Evolutionary conservation across 2,797 vertebrate species (phyloP).

Genomic region (Mormyrops attenuatus): DNA sequence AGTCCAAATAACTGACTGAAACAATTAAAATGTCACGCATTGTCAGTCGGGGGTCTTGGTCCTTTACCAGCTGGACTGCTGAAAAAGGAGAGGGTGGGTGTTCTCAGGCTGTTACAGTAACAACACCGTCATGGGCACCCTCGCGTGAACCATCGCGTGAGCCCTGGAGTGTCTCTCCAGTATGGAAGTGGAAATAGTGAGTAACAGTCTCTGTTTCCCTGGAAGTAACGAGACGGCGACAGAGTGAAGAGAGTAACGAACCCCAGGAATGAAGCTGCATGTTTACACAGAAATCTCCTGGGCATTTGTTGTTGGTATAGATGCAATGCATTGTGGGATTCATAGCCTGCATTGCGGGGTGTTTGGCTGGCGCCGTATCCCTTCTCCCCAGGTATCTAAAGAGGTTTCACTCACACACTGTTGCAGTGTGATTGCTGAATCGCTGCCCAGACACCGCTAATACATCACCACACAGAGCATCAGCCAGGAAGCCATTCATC

Average conservation of each 20-base stretch:
- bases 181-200: slow-evolving; percentile 13
- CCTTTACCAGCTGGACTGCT: slow-evolving; percentile 32
- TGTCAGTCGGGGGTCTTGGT: slow-evolving; percentile 32
- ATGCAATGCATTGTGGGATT: background rate
- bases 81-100: slow-evolving; percentile 30
- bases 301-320: background rate
- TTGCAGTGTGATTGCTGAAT: background rate
- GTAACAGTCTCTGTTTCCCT: slow-evolving; percentile 7
- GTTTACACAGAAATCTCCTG: background rate
- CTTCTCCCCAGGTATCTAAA: background rate
- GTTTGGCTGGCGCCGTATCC: background rate
- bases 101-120: background rate
- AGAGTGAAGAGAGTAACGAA: background rate
- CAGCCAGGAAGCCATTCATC: background rate
- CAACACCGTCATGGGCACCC: background rate
- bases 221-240: background rate
- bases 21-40: slow-evolving; percentile 42
- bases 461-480: background rate
- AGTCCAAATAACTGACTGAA: slow-evolving; percentile 43
- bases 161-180: background rate
- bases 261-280: background rate
- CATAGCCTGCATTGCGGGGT: background rate
- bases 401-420: background rate
- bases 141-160: background rate
- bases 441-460: background rate